Evolutionary conservation across 1,140 invertebrate genomes (phyloP).

Genomic region (Pantala flavescens): DNA sequence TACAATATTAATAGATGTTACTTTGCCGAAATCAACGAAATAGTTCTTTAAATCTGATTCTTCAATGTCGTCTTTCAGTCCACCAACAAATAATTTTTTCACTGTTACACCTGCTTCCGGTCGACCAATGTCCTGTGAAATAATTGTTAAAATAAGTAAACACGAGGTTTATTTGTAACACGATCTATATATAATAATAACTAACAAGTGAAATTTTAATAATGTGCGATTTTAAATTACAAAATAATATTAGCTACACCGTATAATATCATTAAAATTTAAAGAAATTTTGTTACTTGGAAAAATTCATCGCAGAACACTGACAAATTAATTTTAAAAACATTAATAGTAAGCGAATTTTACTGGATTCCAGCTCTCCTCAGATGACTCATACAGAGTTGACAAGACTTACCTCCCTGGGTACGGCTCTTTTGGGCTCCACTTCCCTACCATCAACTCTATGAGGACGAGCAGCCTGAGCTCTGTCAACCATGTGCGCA

Average conservation of each 20-base stretch:
- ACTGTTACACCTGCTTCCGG: constrained; percentile 88
- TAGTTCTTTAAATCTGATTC: constrained; percentile 77
- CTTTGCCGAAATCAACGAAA: constrained; percentile 73
- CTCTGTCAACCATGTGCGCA: constrained; percentile 87
- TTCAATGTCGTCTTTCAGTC: constrained; percentile 79
- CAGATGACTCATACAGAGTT: no score
- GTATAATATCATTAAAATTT: no score
- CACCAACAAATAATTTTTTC: constrained; percentile 90
- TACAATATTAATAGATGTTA: constrained; percentile 83
- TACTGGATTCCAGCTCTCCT: no score
- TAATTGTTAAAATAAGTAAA: not conserved
- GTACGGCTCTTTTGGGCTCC: constrained; percentile 93
- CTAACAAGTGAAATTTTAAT: no score
- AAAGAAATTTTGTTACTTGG: no score
- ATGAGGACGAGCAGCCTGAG: constrained; percentile 77
- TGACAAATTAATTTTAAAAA: no score
- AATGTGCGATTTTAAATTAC: no score
- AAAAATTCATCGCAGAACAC: no score
- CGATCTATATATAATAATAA: no score
- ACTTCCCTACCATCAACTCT: constrained; percentile 76
- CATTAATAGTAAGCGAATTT: no score
- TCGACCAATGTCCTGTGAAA: constrained; percentile 64
- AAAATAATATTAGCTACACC: no score
- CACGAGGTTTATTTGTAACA: no score
- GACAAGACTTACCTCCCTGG: constrained; percentile 39